Evolutionary conservation across 2,888 invertebrate species (phyloP).

Genomic region (Alsophila aescularia): DNA sequence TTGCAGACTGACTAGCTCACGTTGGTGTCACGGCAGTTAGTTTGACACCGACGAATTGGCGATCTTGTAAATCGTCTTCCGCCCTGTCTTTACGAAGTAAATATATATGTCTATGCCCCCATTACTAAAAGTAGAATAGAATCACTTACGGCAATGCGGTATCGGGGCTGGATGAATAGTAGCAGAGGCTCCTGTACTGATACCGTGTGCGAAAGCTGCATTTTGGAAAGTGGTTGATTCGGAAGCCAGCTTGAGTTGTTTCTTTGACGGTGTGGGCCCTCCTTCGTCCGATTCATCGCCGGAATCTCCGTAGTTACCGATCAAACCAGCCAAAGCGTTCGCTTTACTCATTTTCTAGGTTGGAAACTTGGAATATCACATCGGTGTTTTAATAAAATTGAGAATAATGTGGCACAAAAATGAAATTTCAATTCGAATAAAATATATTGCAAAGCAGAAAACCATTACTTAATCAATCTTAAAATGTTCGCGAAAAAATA

Average conservation of each 20-base stretch:
- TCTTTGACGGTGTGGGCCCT: conserved; percentile 1
- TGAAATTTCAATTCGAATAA: too few species aligned
- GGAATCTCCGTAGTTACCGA: conserved; percentile 74
- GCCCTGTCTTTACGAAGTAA: too few species aligned
- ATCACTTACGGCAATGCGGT: conserved; percentile 69
- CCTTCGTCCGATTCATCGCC: conserved; percentile 70
- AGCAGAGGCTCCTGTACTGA: conserved; percentile 13
- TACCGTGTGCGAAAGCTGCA: conserved; percentile 17
- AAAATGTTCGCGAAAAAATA: too few species aligned
- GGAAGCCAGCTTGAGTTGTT: conserved; percentile 2
- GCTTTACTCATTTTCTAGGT: conserved; percentile 65
- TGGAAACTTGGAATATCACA: conserved; percentile 15
- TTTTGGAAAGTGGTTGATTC: conserved; percentile 14
- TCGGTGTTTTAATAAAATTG: background rate
- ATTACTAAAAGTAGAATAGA: background rate
- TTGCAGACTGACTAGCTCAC: too few species aligned
- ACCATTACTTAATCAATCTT: too few species aligned
- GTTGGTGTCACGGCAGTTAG: too few species aligned
- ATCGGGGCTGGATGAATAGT: conserved; percentile 72
- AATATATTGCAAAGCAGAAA: too few species aligned
- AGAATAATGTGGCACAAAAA: background rate
- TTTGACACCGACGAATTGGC: too few species aligned
- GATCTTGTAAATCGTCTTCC: too few species aligned
- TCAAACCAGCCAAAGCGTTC: conserved; percentile 67
- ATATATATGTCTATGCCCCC: too few species aligned